Percentiles rank a stretch among this genome's conserved stretches.
These are phyloP conservation scores for Chironomus tepperi DNA, from an alignment of 1,140 invertebrate species.

Conservation along the genomic window DNA sequence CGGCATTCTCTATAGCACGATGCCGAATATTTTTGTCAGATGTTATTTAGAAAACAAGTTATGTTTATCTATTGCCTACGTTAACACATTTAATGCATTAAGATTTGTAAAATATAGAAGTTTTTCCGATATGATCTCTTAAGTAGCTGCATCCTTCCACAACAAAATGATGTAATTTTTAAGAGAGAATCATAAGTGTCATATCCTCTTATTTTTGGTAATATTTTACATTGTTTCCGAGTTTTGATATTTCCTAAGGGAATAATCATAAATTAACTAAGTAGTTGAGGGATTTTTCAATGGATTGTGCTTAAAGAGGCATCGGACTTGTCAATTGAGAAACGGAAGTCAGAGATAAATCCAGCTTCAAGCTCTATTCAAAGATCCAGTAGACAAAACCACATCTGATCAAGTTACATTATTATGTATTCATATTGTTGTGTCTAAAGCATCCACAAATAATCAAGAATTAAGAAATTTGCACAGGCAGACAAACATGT, in stretches of 20 bases:
- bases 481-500: conserved; percentile 15
- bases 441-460: neutral
- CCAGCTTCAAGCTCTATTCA: too few species aligned
- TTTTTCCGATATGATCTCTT: neutral
- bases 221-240: neutral
- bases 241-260: neutral
- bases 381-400: too few species aligned
- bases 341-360: too few species aligned
- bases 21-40: neutral
- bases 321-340: too few species aligned
- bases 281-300: neutral
- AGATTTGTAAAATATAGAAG: neutral
- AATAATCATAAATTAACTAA: neutral
- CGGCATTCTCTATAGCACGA: neutral
- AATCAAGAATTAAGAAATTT: neutral
- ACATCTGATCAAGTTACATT: too few species aligned
- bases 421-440: too few species aligned
- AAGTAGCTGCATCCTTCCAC: neutral
- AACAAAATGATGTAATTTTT: neutral
- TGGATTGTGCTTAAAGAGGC: too few species aligned
- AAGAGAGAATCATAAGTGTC: neutral
- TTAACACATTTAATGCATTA: conserved; percentile 20
- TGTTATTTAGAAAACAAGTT: neutral
- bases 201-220: neutral
- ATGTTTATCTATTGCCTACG: neutral